These are phyloP conservation scores for Polymixis flavicincta DNA, from an alignment of 2,888 invertebrate species.

Conservation along the genomic window DNA sequence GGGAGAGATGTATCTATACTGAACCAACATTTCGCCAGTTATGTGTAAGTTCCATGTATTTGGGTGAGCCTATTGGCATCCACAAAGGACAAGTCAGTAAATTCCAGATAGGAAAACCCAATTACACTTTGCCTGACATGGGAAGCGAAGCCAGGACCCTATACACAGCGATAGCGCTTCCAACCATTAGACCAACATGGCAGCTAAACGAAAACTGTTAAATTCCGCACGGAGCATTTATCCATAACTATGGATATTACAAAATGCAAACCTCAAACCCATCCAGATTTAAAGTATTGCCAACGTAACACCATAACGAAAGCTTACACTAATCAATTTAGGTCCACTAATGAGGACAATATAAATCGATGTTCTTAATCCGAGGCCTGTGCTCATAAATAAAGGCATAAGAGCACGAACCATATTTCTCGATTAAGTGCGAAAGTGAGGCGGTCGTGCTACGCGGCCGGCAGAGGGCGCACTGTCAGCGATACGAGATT, in stretches of 20 bases:
- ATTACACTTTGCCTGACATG: no score
- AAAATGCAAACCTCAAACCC: conserved; percentile 1
- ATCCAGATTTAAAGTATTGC: conserved; percentile 50
- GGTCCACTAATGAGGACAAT: conserved; percentile 87
- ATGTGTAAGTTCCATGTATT: no score
- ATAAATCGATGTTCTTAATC: conserved; percentile 88
- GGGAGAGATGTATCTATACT: no score
- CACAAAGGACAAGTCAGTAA: no score
- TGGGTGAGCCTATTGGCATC: no score
- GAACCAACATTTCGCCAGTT: no score
- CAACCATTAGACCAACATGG: no score
- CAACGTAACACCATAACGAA: conserved; percentile 68
- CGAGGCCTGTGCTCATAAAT: conserved; percentile 86
- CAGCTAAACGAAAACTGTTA: not conserved
- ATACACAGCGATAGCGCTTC: no score
- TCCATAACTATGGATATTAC: not conserved
- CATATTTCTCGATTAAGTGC: conserved; percentile 91
- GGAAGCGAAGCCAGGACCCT: no score
- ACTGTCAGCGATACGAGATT: conserved; percentile 55
- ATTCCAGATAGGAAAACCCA: no score
- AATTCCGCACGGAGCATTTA: not conserved
- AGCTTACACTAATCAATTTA: conserved; percentile 86
- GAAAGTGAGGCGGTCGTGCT: conserved; percentile 84
- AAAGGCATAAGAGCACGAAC: conserved; percentile 88
- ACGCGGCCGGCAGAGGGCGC: conserved; percentile 62